phyloP scores from a whole-genome alignment of 1,140 invertebrate species.

The Trichomalopsis sarcophagae region DNA sequence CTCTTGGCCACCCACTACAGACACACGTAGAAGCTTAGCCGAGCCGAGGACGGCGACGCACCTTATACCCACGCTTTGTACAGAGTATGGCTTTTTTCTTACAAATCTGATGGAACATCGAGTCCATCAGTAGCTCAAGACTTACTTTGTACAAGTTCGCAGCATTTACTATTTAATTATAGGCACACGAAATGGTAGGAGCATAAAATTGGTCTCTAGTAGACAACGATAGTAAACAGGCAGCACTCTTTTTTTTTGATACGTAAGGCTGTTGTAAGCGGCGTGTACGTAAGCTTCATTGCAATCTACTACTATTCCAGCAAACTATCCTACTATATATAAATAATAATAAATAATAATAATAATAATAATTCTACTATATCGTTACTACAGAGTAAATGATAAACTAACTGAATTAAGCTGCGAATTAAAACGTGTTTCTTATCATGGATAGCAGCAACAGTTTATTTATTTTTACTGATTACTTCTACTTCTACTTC shows the following conservation, averaged over 20 bases:
- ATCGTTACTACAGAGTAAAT: neutral
- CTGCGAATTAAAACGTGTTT: neutral
- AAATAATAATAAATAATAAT: too few species aligned
- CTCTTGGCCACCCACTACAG: slow-evolving; percentile 36
- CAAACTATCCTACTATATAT: too few species aligned
- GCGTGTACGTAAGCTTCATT: too few species aligned
- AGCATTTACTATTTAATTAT: neutral
- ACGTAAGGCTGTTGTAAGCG: too few species aligned
- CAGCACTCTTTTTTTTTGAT: too few species aligned
- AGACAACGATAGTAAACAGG: too few species aligned
- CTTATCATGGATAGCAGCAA: too few species aligned
- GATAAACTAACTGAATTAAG: neutral
- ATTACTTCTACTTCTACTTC: too few species aligned
- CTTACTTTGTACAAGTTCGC: neutral
- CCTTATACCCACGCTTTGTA: neutral
- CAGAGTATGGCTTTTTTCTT: slow-evolving; percentile 4
- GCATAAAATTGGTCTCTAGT: neutral
- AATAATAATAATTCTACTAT: too few species aligned
- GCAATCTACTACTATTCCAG: too few species aligned
- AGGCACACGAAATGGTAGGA: neutral
- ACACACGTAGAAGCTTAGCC: slow-evolving; percentile 39
- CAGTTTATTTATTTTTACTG: too few species aligned
- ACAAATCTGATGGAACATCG: too few species aligned
- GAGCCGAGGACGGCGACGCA: neutral
- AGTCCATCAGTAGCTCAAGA: neutral